Evolutionary conservation across 2,888 invertebrate species (phyloP), one percentile per base, ranked within the genome.

Genomic region (Criorhina ranunculi): DNA sequence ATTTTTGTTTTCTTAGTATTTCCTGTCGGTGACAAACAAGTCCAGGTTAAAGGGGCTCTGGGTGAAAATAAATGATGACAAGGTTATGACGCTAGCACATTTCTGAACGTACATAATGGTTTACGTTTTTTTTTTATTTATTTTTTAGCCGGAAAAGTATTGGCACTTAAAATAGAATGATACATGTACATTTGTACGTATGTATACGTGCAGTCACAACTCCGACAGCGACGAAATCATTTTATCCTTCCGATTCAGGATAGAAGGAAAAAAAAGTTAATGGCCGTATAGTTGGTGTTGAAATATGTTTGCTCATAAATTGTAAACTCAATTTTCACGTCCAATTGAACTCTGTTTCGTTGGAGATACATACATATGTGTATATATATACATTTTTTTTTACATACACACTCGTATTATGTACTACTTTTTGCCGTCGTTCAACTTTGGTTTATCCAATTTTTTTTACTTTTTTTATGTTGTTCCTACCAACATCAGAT

Each of bases 281-380:
- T 77, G 77, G 77, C 60, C 60, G 44, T 60, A 69, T 67, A 77
- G 77, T 77, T 69, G 67, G 67, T 78, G 78, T 64, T 78, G 78
- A 78, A 70, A 70, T 70, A 78, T 78, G 78, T 78, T 78, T 78
- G 55, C 62, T 49, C 78, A 78, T 78, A 78, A 78, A 78, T 78
- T 70, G 55, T 57, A 70, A 70, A 78, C 70, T 70, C 70, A 78
- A 78, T 78, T 78, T 78, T 62, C 78, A 78, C 78, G 70, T 64
- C 78, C 78, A 70, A 78, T 78, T 78, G 69, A 78, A 70, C 70
- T 55, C 49, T 15, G 62, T 62, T 78, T 53, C 33, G 62, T 8
- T 55, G 62, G 12, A 12, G 15, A 40, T 37, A 8, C 31, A 12
- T 24, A 6, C 2, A 15, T n/a, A n/a, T n/a, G n/a, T n/a, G n/a